These are phyloP conservation scores for Catagonus wagneri DNA, from an alignment of 2,113 vertebrate genomes.

Conservation along the genomic window DNA sequence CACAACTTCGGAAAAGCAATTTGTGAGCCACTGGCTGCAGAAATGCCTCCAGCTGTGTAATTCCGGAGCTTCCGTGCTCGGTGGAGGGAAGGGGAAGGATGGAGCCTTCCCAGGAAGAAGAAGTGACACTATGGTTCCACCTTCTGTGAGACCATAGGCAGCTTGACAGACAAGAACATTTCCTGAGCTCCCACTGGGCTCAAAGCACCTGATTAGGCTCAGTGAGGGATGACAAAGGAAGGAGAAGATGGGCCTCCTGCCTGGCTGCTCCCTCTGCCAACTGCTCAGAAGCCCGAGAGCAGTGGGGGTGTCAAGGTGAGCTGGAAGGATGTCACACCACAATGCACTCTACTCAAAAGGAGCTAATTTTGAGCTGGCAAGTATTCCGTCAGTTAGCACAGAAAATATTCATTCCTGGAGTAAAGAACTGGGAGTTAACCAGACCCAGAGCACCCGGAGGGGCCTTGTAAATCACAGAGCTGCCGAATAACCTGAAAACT, in stretches of 20 bases:
- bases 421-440: conserved; percentile 43
- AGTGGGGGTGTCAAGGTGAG: neutral
- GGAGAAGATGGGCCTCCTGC: neutral
- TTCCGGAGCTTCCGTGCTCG: neutral
- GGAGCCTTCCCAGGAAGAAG: neutral
- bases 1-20: neutral
- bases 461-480: conserved; percentile 52
- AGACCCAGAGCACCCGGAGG: neutral
- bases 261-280: neutral
- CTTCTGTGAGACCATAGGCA: neutral
- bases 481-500: neutral
- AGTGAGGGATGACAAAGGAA: neutral
- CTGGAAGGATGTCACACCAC: neutral
- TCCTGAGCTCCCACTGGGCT: neutral
- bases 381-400: conserved; percentile 23
- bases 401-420: conserved; percentile 51
- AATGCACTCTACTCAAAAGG: neutral
- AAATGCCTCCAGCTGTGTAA: neutral
- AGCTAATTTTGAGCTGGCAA: conserved; percentile 33
- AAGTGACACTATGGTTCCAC: neutral
- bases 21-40: neutral
- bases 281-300: neutral
- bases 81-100: neutral
- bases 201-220: neutral
- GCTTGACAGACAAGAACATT: neutral